These are phyloP conservation scores for Celastrina argiolus DNA, from an alignment of 2,888 invertebrate species.

Conservation along the genomic window DNA sequence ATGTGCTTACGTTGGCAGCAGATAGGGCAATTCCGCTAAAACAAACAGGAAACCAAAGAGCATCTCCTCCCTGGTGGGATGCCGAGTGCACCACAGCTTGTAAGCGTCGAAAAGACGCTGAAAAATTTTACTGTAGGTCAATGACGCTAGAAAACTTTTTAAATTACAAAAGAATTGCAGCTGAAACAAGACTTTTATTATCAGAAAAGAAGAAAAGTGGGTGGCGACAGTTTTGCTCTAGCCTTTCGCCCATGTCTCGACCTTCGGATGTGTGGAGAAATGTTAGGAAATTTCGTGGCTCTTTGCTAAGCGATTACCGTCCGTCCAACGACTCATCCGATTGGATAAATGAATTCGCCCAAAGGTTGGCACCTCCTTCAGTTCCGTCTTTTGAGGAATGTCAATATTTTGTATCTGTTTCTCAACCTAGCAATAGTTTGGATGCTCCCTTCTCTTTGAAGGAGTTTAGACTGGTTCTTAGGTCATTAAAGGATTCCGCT, in stretches of 20 bases:
- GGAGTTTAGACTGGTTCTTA: too few species aligned
- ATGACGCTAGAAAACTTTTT: constrained; percentile 2
- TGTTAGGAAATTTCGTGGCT: not conserved
- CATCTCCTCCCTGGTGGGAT: constrained; percentile 26
- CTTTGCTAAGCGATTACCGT: not conserved
- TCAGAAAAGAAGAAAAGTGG: not conserved
- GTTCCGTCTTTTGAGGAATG: constrained; percentile 5
- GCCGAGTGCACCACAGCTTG: constrained; percentile 18
- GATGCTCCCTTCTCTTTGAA: constrained; percentile 1
- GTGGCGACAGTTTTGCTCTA: constrained; percentile 2
- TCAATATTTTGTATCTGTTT: not conserved
- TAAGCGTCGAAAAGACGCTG: not conserved
- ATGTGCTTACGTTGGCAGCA: not conserved
- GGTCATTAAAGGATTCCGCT: too few species aligned
- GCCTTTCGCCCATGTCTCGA: not conserved
- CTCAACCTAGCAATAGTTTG: not conserved
- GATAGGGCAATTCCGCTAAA: not conserved
- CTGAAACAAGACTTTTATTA: not conserved
- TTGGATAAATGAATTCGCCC: not conserved
- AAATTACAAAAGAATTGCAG: not conserved
- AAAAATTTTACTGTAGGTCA: not conserved
- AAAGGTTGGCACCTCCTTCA: not conserved
- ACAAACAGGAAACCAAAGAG: not conserved
- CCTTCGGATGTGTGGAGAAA: not conserved
- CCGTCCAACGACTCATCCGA: not conserved